Conservation (phyloP, 2,888 invertebrate genomes). For the Tanypteryx hageni region DNA sequence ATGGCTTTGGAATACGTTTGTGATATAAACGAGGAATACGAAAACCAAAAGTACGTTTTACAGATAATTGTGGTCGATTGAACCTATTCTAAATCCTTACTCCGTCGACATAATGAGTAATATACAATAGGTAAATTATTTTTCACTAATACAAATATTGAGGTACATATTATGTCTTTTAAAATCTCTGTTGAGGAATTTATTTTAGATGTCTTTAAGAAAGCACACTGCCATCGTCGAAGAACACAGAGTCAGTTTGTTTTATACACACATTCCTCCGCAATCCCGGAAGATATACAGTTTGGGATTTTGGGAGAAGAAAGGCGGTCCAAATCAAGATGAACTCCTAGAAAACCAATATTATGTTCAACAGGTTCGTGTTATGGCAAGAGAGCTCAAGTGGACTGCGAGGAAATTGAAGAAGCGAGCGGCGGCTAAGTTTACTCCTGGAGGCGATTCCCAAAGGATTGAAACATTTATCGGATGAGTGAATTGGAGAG, state of each 20-base stretch:
- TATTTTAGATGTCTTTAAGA: background rate
- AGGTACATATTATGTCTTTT: too few relatives aligned
- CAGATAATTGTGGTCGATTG: too few relatives aligned
- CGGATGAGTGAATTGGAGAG: background rate
- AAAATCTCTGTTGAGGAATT: too few relatives aligned
- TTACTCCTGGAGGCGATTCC: constrained; percentile 17
- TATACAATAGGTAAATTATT: too few relatives aligned
- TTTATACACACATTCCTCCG: background rate
- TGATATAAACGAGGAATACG: too few relatives aligned
- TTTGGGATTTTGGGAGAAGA: background rate
- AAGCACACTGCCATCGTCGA: background rate
- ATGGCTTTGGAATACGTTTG: too few relatives aligned
- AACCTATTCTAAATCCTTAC: too few relatives aligned
- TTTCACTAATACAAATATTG: too few relatives aligned
- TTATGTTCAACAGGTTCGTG: constrained; percentile 25
- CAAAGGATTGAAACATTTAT: background rate
- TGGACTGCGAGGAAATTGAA: background rate
- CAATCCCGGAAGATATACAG: background rate
- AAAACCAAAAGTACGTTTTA: too few relatives aligned
- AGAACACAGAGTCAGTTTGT: too few relatives aligned
- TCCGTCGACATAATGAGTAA: too few relatives aligned
- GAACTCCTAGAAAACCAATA: background rate
- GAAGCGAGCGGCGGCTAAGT: background rate
- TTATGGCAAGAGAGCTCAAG: background rate
- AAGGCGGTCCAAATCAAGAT: background rate